Percentiles rank a stretch among this genome's conserved stretches.
phyloP scores from a whole-genome alignment of 2,888 invertebrate species.

The Lasius platythorax region DNA sequence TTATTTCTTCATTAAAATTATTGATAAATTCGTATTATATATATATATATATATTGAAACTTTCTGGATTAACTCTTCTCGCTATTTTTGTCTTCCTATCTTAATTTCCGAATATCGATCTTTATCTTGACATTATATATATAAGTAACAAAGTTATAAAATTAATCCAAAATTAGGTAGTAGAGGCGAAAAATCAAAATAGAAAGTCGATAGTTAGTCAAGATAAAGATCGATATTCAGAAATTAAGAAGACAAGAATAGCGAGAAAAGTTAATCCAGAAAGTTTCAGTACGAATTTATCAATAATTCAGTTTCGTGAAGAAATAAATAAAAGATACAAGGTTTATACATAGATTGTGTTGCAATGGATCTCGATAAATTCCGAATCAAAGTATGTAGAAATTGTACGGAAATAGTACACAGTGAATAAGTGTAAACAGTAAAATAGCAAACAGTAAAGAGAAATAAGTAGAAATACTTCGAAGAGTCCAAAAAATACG shows the following conservation, averaged over 20 bases:
- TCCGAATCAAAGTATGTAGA: background rate
- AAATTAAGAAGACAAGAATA: background rate
- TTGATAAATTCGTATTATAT: conserved; percentile 7
- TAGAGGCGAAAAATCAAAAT: conserved; percentile 2
- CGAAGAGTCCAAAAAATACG: background rate
- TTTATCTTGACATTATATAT: too few species aligned
- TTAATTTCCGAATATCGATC: too few species aligned
- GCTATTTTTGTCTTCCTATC: background rate
- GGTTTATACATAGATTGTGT: background rate
- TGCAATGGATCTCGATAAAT: background rate
- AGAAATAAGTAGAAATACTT: conserved; percentile 24
- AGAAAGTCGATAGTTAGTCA: background rate
- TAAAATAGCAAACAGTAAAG: conserved; percentile 17
- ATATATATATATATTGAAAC: too few species aligned
- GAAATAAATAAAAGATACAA: background rate
- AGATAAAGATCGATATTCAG: background rate
- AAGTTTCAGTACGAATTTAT: conserved; percentile 13
- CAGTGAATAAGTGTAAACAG: background rate
- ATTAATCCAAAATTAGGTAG: background rate
- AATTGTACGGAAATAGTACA: background rate
- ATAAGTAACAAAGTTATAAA: background rate
- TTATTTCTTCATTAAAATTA: background rate
- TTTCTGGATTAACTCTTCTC: background rate
- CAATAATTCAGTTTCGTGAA: background rate
- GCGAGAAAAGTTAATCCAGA: background rate